Evolutionary conservation across 2,797 vertebrate species (phyloP), one percentile per base, ranked within the genome.

Genomic region (Megalops cyprinoides): DNA sequence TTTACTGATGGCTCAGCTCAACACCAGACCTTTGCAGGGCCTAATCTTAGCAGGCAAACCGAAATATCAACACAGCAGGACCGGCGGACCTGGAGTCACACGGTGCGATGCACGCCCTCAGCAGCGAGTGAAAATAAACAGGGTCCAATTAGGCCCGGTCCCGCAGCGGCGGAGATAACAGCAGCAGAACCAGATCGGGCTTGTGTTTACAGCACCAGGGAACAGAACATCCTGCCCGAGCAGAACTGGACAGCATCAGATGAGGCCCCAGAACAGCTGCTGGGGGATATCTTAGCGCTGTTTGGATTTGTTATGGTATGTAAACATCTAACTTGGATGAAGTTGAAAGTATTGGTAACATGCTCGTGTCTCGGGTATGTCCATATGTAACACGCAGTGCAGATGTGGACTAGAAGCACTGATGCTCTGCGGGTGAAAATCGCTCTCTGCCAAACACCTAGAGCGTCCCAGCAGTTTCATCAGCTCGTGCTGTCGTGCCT

Each of bases 291-390:
- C 28, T 15, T 39, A 5, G 14, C 15, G 31, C 62, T 67, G 62
- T 6, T 2, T 67, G 62, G 62, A 67, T 67, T 67, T 67, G 62
- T 39, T 67, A n/a, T n/a, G 62, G 62, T 67, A 67, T 67, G 62
- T 67, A 67, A 67, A 67, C 62, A 67, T 67, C n/a, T 37, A 37
- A 67, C 62, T 67, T 67, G 62, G 62, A 67, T 34, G 18, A 67
- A 6, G 62, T 37, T 67, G 67, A 67, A 67, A 67, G 62, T 31
- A 1, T 39, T 67, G 31, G 39, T 37, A 67, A 14, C 62, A 39
- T 39, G 28, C 62, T 39, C 62, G 20, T 39, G 31, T 34, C 62
- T 37, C 8, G 34, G 58, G 15, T 67, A 34, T 67, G 12, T 34
- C 14, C 62, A 67, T 15, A 12, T n/a, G n/a, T 15, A 39, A 62